These are phyloP conservation scores for Drosophila kepulauana DNA, from an alignment of 1,140 invertebrate genomes.

Conservation along the genomic window DNA sequence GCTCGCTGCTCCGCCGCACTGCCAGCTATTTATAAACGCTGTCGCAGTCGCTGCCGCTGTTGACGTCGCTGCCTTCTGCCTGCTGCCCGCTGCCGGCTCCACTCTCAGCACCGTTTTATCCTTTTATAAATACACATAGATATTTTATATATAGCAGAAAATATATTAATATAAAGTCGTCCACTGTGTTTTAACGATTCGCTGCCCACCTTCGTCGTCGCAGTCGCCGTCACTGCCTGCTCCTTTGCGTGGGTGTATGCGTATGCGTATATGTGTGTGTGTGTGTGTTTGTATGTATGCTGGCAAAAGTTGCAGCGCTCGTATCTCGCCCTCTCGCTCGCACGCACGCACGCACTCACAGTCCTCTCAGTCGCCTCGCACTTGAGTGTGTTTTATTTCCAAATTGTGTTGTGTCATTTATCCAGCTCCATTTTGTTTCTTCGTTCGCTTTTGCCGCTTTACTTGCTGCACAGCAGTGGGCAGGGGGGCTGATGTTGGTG, in stretches of 20 bases:
- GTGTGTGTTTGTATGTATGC: slow-evolving; percentile 35
- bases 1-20: slow-evolving; percentile 2
- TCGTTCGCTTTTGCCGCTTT: slow-evolving; percentile 19
- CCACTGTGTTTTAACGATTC: slow-evolving; percentile 28
- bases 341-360: neutral
- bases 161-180: too few relatives aligned
- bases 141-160: neutral
- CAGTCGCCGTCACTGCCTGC: neutral
- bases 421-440: slow-evolving; percentile 46
- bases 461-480: neutral
- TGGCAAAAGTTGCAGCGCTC: slow-evolving; percentile 32
- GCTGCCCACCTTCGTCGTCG: slow-evolving; percentile 21
- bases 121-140: slow-evolving; percentile 11
- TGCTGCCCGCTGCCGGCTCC: neutral
- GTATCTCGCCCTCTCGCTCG: neutral
- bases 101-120: slow-evolving; percentile 23
- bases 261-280: slow-evolving; percentile 10
- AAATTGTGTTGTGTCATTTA: slow-evolving; percentile 34
- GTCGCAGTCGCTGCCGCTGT: neutral
- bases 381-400: slow-evolving; percentile 32
- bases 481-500: too few relatives aligned
- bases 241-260: slow-evolving; percentile 10
- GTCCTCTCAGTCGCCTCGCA: slow-evolving; percentile 5
- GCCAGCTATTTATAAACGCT: slow-evolving; percentile 28
- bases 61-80: neutral